Conservation (phyloP, 2,888 invertebrate genomes). For the Ferrisia virgata region DNA sequence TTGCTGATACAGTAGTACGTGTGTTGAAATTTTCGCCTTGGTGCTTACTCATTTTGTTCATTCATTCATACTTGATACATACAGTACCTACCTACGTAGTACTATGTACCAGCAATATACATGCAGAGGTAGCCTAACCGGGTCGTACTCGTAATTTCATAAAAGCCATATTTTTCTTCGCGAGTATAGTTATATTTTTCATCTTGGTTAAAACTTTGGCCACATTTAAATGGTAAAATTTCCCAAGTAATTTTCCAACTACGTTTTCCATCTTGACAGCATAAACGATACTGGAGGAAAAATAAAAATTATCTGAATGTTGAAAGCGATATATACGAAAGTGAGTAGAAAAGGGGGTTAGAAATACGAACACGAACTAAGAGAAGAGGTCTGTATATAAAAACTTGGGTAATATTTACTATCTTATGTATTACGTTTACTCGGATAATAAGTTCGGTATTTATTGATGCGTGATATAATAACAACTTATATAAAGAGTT, state of each 20-base stretch:
- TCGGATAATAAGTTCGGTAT: slow-evolving; percentile 18
- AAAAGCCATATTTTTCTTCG: background rate
- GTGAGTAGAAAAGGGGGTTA: too few relatives aligned
- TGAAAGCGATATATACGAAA: too few relatives aligned
- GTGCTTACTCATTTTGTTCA: too few relatives aligned
- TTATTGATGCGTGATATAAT: slow-evolving; percentile 27
- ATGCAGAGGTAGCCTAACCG: too few relatives aligned
- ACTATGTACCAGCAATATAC: too few relatives aligned
- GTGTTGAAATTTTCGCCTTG: background rate
- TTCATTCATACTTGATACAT: too few relatives aligned
- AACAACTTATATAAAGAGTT: slow-evolving; percentile 3
- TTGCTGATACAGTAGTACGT: background rate
- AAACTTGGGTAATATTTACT: slow-evolving; percentile 7
- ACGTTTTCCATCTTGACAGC: background rate
- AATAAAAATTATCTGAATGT: background rate
- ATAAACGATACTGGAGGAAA: background rate
- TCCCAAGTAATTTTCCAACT: background rate
- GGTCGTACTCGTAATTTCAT: slow-evolving; percentile 13
- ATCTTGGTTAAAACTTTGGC: background rate
- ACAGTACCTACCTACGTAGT: too few relatives aligned
- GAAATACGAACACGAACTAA: too few relatives aligned
- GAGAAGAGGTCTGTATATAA: background rate
- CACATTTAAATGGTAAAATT: slow-evolving; percentile 21
- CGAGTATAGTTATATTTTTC: background rate
- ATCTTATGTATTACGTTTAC: background rate